Evolutionary conservation across 1,140 invertebrate genomes (phyloP).

Genomic region (Cydia amplana): DNA sequence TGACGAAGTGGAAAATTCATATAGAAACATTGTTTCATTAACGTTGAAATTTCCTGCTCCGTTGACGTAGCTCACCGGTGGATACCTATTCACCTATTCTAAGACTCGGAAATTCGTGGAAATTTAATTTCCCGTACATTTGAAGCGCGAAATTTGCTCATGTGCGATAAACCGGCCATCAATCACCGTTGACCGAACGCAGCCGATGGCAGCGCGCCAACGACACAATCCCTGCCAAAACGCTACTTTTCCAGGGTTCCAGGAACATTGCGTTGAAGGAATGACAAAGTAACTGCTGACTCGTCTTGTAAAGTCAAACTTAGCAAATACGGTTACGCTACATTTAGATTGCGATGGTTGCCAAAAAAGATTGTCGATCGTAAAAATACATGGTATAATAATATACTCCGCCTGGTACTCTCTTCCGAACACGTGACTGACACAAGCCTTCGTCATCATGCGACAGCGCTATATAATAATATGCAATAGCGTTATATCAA

Average conservation of each 20-base stretch:
- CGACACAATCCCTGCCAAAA: neutral
- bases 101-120: neutral
- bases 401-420: too few species aligned
- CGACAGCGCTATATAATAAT: too few species aligned
- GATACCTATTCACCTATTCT: neutral
- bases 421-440: too few species aligned
- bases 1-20: neutral
- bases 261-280: neutral
- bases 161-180: slow-evolving; percentile 14
- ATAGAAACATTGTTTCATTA: neutral
- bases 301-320: neutral
- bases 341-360: too few species aligned
- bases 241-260: neutral
- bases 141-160: slow-evolving; percentile 23
- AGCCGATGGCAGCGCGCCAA: slow-evolving; percentile 26
- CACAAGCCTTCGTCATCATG: too few species aligned
- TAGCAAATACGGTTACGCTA: too few species aligned
- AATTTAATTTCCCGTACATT: slow-evolving; percentile 12
- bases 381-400: too few species aligned
- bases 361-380: too few species aligned
- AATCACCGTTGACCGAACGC: slow-evolving; percentile 27
- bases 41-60: neutral
- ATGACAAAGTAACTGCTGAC: neutral
- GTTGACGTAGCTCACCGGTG: neutral
- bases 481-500: too few species aligned